These are phyloP conservation scores for Catamblyrhynchus diadema DNA, from an alignment of 2,797 vertebrate species.

Conservation along the genomic window DNA sequence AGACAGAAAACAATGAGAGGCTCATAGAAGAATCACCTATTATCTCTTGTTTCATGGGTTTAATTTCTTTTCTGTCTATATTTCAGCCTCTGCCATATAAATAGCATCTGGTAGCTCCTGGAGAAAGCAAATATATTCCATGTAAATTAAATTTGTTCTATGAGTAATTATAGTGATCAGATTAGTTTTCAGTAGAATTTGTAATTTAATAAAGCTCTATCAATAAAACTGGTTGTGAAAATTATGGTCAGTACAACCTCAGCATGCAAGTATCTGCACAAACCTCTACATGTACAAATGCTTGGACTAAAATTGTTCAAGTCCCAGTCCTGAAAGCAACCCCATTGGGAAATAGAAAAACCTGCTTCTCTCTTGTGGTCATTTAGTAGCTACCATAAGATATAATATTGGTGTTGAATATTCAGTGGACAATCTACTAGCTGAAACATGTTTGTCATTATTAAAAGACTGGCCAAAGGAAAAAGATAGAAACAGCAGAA, in stretches of 20 bases:
- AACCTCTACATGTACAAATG: background rate
- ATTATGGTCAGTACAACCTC: background rate
- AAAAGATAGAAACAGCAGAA: background rate
- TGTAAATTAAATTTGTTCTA: background rate
- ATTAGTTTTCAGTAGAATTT: background rate
- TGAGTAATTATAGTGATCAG: background rate
- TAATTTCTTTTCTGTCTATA: background rate
- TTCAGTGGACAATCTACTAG: background rate
- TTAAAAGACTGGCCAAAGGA: background rate
- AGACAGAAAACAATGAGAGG: background rate
- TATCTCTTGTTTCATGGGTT: background rate
- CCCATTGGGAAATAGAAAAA: background rate
- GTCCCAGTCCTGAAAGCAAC: background rate
- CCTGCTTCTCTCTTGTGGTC: background rate
- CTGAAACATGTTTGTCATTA: background rate
- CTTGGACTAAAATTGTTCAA: background rate
- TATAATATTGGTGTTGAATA: background rate
- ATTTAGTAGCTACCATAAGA: background rate
- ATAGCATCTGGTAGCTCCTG: background rate
- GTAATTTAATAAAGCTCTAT: background rate
- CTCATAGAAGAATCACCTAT: background rate
- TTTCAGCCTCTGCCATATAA: background rate
- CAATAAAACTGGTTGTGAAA: background rate
- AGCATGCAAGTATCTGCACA: background rate
- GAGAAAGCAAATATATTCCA: background rate